Conservation (phyloP, 2,113 vertebrate species). For the Argyrosomus japonicus region DNA sequence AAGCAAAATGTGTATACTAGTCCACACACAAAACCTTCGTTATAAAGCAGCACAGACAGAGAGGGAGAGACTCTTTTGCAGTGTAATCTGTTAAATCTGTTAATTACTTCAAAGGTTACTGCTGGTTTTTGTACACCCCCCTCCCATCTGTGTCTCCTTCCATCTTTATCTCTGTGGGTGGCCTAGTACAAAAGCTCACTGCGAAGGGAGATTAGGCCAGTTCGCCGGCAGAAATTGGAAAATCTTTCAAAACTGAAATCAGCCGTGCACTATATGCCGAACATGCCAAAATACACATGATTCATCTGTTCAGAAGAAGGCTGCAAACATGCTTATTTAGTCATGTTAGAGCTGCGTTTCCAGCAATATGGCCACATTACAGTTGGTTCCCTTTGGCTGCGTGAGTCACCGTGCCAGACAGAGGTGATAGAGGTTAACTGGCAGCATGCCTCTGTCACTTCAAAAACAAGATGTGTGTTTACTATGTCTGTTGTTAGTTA, state of each 20-base stretch:
- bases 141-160: conserved; percentile 15
- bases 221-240: conserved; percentile 33
- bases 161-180: conserved; percentile 64
- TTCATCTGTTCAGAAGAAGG: not conserved
- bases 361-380: conserved; percentile 9
- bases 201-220: conserved; percentile 48
- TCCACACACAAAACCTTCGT: not conserved
- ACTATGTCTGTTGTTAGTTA: not conserved
- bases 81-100: conserved; percentile 66
- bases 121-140: conserved; percentile 26
- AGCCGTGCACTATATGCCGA: not conserved
- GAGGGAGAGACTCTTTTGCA: conserved; percentile 10
- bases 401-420: conserved; percentile 41
- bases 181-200: conserved; percentile 48
- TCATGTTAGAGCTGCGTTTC: not conserved
- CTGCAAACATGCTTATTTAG: conserved; percentile 5
- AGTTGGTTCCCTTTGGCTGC: conserved; percentile 9
- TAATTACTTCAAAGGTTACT: conserved; percentile 60
- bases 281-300: not conserved
- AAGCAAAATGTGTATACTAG: not conserved
- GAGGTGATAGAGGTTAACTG: conserved; percentile 29
- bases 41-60: not conserved
- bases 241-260: conserved; percentile 36
- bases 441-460: conserved; percentile 30
- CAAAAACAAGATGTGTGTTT: conserved; percentile 42